Evolutionary conservation across 2,888 invertebrate species (phyloP), one percentile per base, ranked within the genome.

Genomic region (Lithodes maja): DNA sequence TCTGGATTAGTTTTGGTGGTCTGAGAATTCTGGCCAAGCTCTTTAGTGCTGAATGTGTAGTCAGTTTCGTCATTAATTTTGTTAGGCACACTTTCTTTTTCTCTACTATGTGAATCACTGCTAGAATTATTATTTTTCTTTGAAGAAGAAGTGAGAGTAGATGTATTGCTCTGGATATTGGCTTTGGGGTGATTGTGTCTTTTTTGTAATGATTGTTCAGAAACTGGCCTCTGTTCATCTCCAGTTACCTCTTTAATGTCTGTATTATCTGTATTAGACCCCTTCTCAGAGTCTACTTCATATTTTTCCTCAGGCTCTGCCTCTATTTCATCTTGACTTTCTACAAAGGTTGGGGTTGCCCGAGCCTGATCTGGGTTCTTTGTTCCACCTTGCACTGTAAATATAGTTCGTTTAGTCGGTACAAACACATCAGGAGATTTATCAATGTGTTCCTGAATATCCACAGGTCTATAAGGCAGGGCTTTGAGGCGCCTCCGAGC

Each of bases 351-450:
- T n/a, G 89, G 89, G 7, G 87, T 91, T 33, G 91, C 87, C 15
- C 84, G 77, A 15, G 88, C 86, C 71, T 90, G 86, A 2, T 88
- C 86, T 12, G 86, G 83, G 79, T 86, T 86, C 68, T 55, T 52
- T 49, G 55, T 75, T 54, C 83, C 83, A 50, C 85, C 89, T 17
- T 86, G 85, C 15, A 90, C 85, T 2, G 91, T 91, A 50, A 91
- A 91, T 9, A 91, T 91, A 5, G 91, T 91, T 49, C 91, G 80
- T 49, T 91, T 90, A 1, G 91, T 91, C 1, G 90, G 86, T 1
- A 91, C 91, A 81, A 91, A 91, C n/a, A 91, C 84, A 55, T 91
- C 90, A 1, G 86, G 86, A 75, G 88, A 85, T 53, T 74, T 77
- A 17, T 90, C 88, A 2, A 54, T 52, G 15, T 83, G 61, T 3